These are phyloP conservation scores for Cherax destructor DNA, from an alignment of 1,140 invertebrate species.

Conservation along the genomic window DNA sequence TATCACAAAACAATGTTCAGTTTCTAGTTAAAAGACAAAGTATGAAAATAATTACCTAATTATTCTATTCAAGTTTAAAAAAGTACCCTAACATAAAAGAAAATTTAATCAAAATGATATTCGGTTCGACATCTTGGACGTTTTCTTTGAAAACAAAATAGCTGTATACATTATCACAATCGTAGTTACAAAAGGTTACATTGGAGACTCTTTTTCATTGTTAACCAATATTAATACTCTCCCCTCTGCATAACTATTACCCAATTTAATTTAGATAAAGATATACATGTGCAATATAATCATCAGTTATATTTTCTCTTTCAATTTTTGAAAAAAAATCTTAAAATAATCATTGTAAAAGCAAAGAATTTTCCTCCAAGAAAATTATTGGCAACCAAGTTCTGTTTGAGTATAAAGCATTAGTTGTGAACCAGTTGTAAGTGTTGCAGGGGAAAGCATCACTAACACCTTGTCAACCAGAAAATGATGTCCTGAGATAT, in stretches of 20 bases:
- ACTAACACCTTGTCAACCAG: neutral
- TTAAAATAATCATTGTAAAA: constrained; percentile 34
- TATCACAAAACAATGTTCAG: neutral
- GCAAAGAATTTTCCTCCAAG: constrained; percentile 41
- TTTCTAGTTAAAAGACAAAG: neutral
- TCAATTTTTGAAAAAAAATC: neutral
- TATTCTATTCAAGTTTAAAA: neutral
- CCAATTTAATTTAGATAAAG: neutral
- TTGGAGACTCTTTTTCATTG: neutral
- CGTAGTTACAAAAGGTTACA: neutral
- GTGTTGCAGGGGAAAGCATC: neutral
- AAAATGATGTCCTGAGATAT: neutral
- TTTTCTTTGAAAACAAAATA: constrained; percentile 18
- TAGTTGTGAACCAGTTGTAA: neutral
- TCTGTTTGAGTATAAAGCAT: neutral
- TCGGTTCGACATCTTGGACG: constrained; percentile 1
- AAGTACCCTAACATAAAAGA: neutral
- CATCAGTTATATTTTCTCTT: neutral
- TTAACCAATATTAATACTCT: constrained; percentile 8
- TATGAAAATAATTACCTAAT: neutral
- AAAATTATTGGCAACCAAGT: constrained; percentile 37
- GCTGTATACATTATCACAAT: constrained; percentile 5
- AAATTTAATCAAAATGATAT: constrained; percentile 6
- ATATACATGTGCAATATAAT: neutral
- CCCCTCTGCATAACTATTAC: neutral